Base-by-base conservation (phyloP, 1,140 invertebrate genomes). In the Calephelis nemesis region DNA sequence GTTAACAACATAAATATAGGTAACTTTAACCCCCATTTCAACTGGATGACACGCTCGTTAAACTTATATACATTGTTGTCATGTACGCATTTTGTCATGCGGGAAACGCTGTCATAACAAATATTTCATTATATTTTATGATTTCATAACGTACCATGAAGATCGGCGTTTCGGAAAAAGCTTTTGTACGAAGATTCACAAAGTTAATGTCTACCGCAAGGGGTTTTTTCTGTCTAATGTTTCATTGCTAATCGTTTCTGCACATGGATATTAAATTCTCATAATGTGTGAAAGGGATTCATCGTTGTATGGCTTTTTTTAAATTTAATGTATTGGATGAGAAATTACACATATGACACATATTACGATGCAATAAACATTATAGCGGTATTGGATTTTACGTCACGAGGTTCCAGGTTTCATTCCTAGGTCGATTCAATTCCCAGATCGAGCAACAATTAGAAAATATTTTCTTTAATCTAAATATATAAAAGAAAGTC, bases 61-160 rank as follows among this genome's bases (percentile, higher is more conserved):
- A 83, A 77, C 75, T 67, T 73, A 81, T 88, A 80, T 79, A 84
- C 85, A 89, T 88, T 90, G 85, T 90, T 87, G 82, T 86, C 69
- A 88, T 88, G 84, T 79, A 58, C 75, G 75, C 77, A 79, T 87
- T 88, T 83, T 86, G 85, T 87, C 77, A 89, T 84, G 85, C 84
- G 82, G 84, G 80, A 79, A 81, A 72, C 79, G 77, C 82, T 87
- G 88, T 91, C 88, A 91, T 85, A 91, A 91, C 87, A 90, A 83
- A 87, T 88, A 88, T 89, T 83, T 88, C 79, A 85, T 88, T 87
- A 84, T 82, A 79, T 82, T 85, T 88, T 88, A 90, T 84, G 85
- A 82, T 81, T 81, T 72, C 70, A 77, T 91, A 91, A 91, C 76
- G 70, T 75, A 74, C 79, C 88, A 83, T 91, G 88, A 88, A 85